Base-by-base conservation (phyloP, 2,888 invertebrate genomes). In the Cantharis rustica region DNA sequence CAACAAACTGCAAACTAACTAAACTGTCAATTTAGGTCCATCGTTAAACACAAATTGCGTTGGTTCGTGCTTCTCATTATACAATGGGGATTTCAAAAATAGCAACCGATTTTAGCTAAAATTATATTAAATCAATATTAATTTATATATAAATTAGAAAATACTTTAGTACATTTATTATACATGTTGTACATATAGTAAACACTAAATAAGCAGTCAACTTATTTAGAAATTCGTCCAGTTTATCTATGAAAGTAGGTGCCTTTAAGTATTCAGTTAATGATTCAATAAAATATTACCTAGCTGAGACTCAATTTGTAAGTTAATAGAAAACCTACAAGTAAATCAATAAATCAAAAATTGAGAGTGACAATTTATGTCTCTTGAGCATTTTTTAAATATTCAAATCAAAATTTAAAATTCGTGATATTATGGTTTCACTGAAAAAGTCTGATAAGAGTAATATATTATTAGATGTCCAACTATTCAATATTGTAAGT, bases 11-110 rank as follows among this genome's bases (percentile, higher is more conserved):
- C n/a, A 66, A 66, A 66, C 64, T 66, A 66, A 66, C 20, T 66
- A 66, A 66, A 66, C 64, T 66, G 64, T 66, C 64, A 66, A 66
- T 66, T 66, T 66, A 23, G 64, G 64, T 66, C 64, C 64, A 66
- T 66, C 64, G 17, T 66, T 47, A 47, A 47, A 47, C 47, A 47
- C 47, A 47, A 47, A 47, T 47, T 47, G 47, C 47, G 47, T 47
- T 47, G 47, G 47, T 47, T 47, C 47, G 47, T 47, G 47, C 47
- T 47, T 47, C 47, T 47, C 47, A 47, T 47, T 47, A 47, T 47
- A 47, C 47, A n/a, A 47, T n/a, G n/a, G 47, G 47, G 47, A 47
- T 47, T 47, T 47, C n/a, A 47, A 47, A 47, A 47, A 47, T 47
- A 47, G n/a, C 47, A n/a, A 47, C 47, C 47, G 5, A 47, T 47